Conservation (phyloP, 2,797 vertebrate genomes). For the Chaunax sp. region DNA sequence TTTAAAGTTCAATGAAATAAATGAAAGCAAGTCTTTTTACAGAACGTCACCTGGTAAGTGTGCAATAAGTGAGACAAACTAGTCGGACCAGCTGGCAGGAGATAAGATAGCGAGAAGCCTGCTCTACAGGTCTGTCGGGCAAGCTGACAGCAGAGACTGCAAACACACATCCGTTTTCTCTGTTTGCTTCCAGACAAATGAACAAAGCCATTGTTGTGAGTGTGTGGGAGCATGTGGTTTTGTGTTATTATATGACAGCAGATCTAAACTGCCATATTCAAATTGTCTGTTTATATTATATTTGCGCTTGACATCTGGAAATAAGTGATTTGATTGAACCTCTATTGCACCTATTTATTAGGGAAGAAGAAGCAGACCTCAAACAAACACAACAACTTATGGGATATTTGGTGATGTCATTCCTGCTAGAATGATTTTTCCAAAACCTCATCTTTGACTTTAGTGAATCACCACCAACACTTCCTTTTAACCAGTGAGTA, state of each 20-base stretch:
- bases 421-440: neutral
- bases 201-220: constrained; percentile 21
- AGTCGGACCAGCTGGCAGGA: constrained; percentile 73
- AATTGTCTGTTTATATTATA: neutral
- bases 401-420: constrained; percentile 3
- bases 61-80: constrained; percentile 62
- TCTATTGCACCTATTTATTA: too few relatives aligned
- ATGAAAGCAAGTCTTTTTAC: constrained; percentile 4
- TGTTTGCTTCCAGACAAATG: constrained; percentile 34
- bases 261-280: constrained; percentile 31
- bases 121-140: constrained; percentile 69
- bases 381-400: too few relatives aligned
- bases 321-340: constrained; percentile 17
- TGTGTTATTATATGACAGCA: neutral
- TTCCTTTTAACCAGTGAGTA: neutral
- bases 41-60: constrained; percentile 56
- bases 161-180: constrained; percentile 58
- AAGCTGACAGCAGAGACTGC: constrained; percentile 46
- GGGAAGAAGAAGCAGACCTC: too few relatives aligned
- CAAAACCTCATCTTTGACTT: neutral
- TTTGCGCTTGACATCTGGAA: constrained; percentile 8
- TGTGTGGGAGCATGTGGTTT: constrained; percentile 3
- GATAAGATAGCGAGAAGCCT: constrained; percentile 61
- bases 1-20: constrained; percentile 27
- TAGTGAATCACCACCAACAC: constrained; percentile 23